phyloP scores from a whole-genome alignment of 2,888 invertebrate genomes.

The Arge pagana region DNA sequence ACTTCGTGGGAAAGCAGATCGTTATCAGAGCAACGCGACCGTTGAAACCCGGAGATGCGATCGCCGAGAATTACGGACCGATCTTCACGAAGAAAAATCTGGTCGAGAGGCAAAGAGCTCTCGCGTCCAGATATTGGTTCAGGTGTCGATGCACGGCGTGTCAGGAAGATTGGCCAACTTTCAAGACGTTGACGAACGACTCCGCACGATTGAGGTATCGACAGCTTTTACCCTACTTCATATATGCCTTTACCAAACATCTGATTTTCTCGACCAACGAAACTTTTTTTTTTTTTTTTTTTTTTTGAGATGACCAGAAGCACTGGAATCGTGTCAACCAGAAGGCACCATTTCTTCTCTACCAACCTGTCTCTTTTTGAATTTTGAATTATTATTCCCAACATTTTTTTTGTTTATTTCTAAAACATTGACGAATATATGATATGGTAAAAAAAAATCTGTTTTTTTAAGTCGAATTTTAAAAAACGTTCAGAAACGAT shows the following conservation, averaged over 20 bases:
- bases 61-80: slow-evolving; percentile 85
- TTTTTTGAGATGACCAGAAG: slow-evolving; percentile 40
- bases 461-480: too few relatives aligned
- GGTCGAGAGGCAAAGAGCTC: slow-evolving; percentile 66
- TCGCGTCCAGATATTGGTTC: slow-evolving; percentile 80
- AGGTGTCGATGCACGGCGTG: slow-evolving; percentile 76
- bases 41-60: slow-evolving; percentile 67
- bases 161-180: slow-evolving; percentile 73
- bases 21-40: slow-evolving; percentile 72
- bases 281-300: too few relatives aligned
- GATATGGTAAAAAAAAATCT: too few relatives aligned
- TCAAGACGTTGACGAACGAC: slow-evolving; percentile 64
- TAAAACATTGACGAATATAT: too few relatives aligned
- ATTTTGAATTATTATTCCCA: background rate
- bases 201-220: slow-evolving; percentile 57
- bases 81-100: slow-evolving; percentile 67
- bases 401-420: too few relatives aligned
- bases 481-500: too few relatives aligned
- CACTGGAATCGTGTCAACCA: slow-evolving; percentile 16
- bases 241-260: slow-evolving; percentile 4
- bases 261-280: too few relatives aligned
- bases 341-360: too few relatives aligned
- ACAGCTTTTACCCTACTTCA: slow-evolving; percentile 38
- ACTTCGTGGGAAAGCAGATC: slow-evolving; percentile 75
- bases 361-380: too few relatives aligned